Evolutionary conservation across 2,888 invertebrate genomes (phyloP).

Genomic region (Halocaridina rubra): DNA sequence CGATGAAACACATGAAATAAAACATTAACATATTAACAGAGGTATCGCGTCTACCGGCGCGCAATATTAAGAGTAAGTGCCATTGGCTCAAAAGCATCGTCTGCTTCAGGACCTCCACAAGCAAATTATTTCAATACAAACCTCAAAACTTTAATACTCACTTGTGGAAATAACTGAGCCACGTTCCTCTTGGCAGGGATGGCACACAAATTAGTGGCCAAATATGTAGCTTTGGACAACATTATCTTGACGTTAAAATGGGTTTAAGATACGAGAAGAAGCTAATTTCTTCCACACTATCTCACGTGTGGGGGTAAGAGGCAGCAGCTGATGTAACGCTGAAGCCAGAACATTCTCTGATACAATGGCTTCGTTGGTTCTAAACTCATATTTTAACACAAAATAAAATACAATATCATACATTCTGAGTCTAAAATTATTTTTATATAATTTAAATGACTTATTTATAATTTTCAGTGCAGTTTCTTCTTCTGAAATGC

Average conservation of each 20-base stretch:
- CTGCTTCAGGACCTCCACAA: not conserved
- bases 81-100: not conserved
- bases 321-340: not conserved
- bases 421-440: not conserved
- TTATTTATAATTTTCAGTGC: too few relatives aligned
- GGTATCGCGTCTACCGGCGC: not conserved
- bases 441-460: not conserved
- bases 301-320: not conserved
- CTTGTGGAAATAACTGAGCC: constrained; percentile 27
- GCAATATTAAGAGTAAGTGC: not conserved
- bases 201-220: constrained; percentile 45
- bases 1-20: not conserved
- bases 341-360: not conserved
- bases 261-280: not conserved
- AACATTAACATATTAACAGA: not conserved
- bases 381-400: too few relatives aligned
- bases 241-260: not conserved
- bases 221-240: constrained; percentile 32
- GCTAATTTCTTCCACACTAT: not conserved
- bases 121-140: not conserved
- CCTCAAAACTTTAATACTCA: not conserved
- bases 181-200: constrained; percentile 11
- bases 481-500: too few relatives aligned
- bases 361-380: not conserved
- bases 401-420: not conserved